These are phyloP conservation scores for Dasyornis broadbenti DNA, from an alignment of 2,113 vertebrate species.

Conservation along the genomic window DNA sequence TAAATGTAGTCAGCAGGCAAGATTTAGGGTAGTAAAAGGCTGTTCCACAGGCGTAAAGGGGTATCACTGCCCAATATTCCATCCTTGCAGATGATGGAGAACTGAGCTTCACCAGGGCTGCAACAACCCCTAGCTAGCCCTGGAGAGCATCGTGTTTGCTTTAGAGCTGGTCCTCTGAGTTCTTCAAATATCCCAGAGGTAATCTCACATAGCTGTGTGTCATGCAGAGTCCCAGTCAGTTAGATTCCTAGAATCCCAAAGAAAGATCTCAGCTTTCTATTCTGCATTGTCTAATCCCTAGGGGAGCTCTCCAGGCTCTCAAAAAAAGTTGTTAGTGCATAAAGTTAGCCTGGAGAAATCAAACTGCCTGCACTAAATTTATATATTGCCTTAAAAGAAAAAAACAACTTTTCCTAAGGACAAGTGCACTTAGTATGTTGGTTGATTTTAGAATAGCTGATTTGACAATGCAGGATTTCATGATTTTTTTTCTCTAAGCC, in stretches of 20 bases:
- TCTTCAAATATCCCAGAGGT: neutral
- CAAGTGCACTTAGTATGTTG: neutral
- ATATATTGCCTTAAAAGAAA: neutral
- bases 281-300: neutral
- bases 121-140: neutral
- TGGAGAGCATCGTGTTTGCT: neutral
- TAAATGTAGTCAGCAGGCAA: neutral
- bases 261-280: neutral
- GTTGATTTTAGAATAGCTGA: neutral
- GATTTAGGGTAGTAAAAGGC: neutral
- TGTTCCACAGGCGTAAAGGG: neutral
- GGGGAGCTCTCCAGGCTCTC: neutral
- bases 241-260: neutral
- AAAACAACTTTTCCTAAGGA: neutral
- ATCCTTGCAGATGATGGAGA: neutral
- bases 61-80: neutral
- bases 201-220: neutral
- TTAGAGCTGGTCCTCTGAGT: neutral
- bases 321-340: neutral
- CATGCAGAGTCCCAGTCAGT: neutral
- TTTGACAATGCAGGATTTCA: neutral
- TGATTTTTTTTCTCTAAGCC: neutral
- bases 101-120: neutral
- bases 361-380: neutral
- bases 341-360: neutral